Evolutionary conservation across 2,797 vertebrate genomes (phyloP).

Genomic region (Carapus acus): DNA sequence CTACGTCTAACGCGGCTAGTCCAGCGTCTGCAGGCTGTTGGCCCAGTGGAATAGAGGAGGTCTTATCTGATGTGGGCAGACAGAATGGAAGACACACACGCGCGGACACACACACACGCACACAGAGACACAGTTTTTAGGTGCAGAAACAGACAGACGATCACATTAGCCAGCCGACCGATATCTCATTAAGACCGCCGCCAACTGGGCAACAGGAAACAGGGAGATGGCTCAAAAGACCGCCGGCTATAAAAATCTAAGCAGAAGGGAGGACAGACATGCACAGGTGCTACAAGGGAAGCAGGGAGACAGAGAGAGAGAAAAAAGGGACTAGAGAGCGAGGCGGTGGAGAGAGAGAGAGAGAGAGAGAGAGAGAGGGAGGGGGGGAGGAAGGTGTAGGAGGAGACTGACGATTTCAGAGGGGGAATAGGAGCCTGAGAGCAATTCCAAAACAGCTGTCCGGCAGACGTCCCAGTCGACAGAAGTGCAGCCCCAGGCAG

Average conservation of each 20-base stretch:
- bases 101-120: slow-evolving; percentile 1
- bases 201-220: slow-evolving; percentile 39
- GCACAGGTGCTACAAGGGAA: slow-evolving; percentile 64
- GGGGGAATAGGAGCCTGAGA: slow-evolving; percentile 61
- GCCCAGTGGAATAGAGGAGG: slow-evolving; percentile 49
- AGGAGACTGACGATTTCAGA: slow-evolving; percentile 65
- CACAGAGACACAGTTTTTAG: slow-evolving; percentile 14
- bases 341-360: slow-evolving; percentile 24
- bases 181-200: slow-evolving; percentile 36
- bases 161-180: slow-evolving; percentile 39
- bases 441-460: slow-evolving; percentile 78
- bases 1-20: slow-evolving; percentile 24
- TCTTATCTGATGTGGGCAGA: slow-evolving; percentile 55
- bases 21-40: slow-evolving; percentile 42
- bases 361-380: slow-evolving; percentile 31
- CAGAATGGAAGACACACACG: slow-evolving; percentile 35
- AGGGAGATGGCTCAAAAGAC: slow-evolving; percentile 37
- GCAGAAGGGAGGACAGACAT: slow-evolving; percentile 47
- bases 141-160: slow-evolving; percentile 28
- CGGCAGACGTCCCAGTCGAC: slow-evolving; percentile 66
- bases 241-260: slow-evolving; percentile 35
- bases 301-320: slow-evolving; percentile 10
- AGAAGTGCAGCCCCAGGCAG: slow-evolving; percentile 59
- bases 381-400: slow-evolving; percentile 48
- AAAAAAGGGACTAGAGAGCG: neutral